phyloP scores from a whole-genome alignment of 2,797 vertebrate species.

The Stomatorhinus walkeri region DNA sequence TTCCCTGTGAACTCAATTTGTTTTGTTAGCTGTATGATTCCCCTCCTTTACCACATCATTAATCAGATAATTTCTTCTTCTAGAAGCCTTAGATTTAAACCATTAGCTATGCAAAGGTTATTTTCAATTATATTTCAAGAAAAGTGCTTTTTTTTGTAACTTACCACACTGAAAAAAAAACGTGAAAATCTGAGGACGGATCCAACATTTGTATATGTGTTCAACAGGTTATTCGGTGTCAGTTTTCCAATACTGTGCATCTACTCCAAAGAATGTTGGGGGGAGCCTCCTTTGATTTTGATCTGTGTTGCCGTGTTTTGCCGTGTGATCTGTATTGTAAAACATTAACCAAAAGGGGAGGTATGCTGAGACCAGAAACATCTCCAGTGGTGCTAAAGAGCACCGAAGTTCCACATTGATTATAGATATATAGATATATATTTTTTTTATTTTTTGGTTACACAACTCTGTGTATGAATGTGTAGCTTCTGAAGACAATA shows the following conservation, averaged over 20 bases:
- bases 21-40: constrained; percentile 6
- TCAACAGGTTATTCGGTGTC: constrained; percentile 22
- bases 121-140: constrained; percentile 28
- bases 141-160: constrained; percentile 31
- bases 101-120: constrained; percentile 70
- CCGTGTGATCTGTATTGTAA: constrained; percentile 26
- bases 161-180: constrained; percentile 20
- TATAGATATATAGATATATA: not conserved
- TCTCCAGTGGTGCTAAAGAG: not conserved
- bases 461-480: not conserved
- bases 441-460: not conserved
- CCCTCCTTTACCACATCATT: constrained; percentile 16
- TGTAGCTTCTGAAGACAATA: not conserved
- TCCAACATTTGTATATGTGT: constrained; percentile 22
- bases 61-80: constrained; percentile 40
- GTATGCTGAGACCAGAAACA: constrained; percentile 16
- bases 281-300: constrained; percentile 22
- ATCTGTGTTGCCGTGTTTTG: constrained; percentile 24
- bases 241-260: constrained; percentile 24
- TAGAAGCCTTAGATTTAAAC: constrained; percentile 71
- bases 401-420: constrained; percentile 1
- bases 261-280: constrained; percentile 17
- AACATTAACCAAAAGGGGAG: constrained; percentile 9
- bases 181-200: constrained; percentile 18
- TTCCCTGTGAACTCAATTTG: not conserved